Evolutionary conservation across 2,888 invertebrate genomes (phyloP).

Genomic region (Sinelater perroti): DNA sequence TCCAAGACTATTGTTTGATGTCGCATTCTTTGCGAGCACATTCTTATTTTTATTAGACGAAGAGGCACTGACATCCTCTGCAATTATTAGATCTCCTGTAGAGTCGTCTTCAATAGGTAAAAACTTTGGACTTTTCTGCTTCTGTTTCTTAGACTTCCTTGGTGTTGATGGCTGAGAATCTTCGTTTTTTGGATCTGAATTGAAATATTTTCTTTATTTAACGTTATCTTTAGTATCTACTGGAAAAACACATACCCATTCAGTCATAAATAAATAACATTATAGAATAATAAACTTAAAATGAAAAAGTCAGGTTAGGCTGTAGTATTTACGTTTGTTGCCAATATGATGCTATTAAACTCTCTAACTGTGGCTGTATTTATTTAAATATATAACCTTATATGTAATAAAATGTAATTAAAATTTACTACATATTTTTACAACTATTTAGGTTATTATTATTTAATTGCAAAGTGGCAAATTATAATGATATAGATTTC

Average conservation of each 20-base stretch:
- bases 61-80: slow-evolving; percentile 33
- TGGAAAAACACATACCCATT: neutral
- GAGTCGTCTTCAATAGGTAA: slow-evolving; percentile 27
- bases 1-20: slow-evolving; percentile 62
- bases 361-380: no score
- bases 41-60: slow-evolving; percentile 26
- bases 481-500: no score
- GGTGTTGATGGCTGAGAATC: slow-evolving; percentile 26
- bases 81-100: slow-evolving; percentile 38
- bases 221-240: neutral
- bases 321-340: no score
- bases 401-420: no score
- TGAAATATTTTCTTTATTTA: neutral
- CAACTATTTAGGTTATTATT: no score
- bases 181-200: slow-evolving; percentile 28
- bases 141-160: slow-evolving; percentile 33
- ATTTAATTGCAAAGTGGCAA: no score
- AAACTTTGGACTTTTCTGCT: slow-evolving; percentile 33
- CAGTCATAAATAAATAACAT: neutral
- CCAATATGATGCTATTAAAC: no score
- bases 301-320: neutral
- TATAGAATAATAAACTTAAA: neutral
- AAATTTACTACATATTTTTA: no score
- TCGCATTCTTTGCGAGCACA: slow-evolving; percentile 35
- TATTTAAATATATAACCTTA: no score